Evolutionary conservation across 2,797 vertebrate genomes (phyloP).

Genomic region (Salmo trutta): DNA sequence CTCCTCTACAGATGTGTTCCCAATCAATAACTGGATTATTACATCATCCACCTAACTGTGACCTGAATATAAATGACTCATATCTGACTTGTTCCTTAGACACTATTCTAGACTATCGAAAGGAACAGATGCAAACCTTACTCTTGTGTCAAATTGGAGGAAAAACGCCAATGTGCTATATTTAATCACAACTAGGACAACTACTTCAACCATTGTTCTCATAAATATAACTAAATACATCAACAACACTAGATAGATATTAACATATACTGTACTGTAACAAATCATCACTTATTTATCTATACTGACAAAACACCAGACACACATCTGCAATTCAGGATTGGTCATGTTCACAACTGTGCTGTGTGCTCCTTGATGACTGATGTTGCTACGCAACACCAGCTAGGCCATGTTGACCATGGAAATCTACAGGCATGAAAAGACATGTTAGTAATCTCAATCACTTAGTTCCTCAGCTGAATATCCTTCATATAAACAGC

Average conservation of each 20-base stretch:
- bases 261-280: neutral
- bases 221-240: neutral
- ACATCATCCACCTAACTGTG: slow-evolving; percentile 22
- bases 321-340: slow-evolving; percentile 17
- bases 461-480: neutral
- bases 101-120: neutral
- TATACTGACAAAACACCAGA: slow-evolving; percentile 5
- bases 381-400: neutral
- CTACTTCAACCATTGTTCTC: neutral
- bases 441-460: slow-evolving; percentile 5
- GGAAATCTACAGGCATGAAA: slow-evolving; percentile 19
- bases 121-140: neutral
- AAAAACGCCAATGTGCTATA: neutral
- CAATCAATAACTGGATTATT: slow-evolving; percentile 36
- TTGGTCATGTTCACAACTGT: slow-evolving; percentile 22
- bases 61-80: slow-evolving; percentile 25
- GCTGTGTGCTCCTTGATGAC: neutral
- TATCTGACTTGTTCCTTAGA: neutral
- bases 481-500: neutral
- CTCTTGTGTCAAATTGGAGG: neutral
- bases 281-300: neutral
- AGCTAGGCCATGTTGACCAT: slow-evolving; percentile 13
- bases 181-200: neutral
- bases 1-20: slow-evolving; percentile 40
- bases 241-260: neutral